These are phyloP conservation scores for Xanthia togata DNA, from an alignment of 2,888 invertebrate genomes.

Conservation along the genomic window DNA sequence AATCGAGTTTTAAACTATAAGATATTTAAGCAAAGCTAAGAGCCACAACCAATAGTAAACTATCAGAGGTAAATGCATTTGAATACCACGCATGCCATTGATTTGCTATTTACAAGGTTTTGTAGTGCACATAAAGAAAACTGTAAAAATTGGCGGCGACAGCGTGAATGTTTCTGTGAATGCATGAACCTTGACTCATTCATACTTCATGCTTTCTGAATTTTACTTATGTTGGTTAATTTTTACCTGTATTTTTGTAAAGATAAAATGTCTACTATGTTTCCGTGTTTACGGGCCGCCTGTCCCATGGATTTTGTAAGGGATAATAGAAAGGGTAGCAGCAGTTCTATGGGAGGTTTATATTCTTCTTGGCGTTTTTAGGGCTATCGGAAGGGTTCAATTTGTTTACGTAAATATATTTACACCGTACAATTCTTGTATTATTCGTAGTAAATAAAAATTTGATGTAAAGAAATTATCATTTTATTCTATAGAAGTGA, in stretches of 20 bases:
- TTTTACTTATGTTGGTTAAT: slow-evolving; percentile 50
- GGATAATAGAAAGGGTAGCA: slow-evolving; percentile 55
- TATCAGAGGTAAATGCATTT: neutral
- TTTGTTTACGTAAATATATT: slow-evolving; percentile 29
- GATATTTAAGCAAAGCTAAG: neutral
- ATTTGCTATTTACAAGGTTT: neutral
- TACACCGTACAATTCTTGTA: neutral
- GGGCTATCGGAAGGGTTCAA: slow-evolving; percentile 18
- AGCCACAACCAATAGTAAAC: neutral
- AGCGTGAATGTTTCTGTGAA: neutral
- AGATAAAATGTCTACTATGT: slow-evolving; percentile 57
- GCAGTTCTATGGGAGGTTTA: slow-evolving; percentile 44
- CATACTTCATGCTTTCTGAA: slow-evolving; percentile 12
- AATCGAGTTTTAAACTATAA: neutral
- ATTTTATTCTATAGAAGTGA: neutral
- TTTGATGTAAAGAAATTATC: slow-evolving; percentile 4
- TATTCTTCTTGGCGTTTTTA: slow-evolving; percentile 33
- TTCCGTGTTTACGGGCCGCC: slow-evolving; percentile 52
- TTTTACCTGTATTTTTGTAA: slow-evolving; percentile 60
- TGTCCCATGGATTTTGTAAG: slow-evolving; percentile 51
- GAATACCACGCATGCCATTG: neutral
- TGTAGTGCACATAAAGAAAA: neutral
- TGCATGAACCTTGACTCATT: slow-evolving; percentile 12
- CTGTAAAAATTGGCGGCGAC: neutral
- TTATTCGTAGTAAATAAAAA: neutral